Conservation (phyloP, 1,140 invertebrate genomes). For the Drosophila parabipectinata region DNA sequence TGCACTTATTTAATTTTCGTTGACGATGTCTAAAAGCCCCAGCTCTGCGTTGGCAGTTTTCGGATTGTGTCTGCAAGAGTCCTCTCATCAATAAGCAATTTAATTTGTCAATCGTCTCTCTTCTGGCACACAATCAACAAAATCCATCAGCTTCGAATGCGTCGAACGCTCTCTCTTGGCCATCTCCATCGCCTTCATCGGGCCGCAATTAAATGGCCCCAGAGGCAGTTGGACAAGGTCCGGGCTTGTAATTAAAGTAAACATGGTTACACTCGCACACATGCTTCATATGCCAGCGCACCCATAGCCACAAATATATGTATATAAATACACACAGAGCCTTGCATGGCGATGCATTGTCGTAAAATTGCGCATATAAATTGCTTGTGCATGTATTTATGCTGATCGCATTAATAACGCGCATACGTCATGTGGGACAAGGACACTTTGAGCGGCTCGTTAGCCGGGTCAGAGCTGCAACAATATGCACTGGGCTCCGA, state of each 20-base stretch:
- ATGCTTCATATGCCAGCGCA: not conserved
- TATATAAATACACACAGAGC: conserved; percentile 9
- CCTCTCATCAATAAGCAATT: conserved; percentile 79
- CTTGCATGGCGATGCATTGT: conserved; percentile 47
- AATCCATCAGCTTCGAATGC: conserved; percentile 53
- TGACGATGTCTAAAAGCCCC: conserved; percentile 58
- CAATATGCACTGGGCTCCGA: conserved; percentile 6
- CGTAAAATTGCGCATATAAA: conserved; percentile 77
- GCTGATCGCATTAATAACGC: conserved; percentile 70
- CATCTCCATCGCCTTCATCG: conserved; percentile 35
- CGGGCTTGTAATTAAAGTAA: conserved; percentile 74
- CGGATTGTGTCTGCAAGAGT: conserved; percentile 1
- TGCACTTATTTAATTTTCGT: conserved; percentile 75
- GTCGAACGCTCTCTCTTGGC: conserved; percentile 20
- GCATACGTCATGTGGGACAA: conserved; percentile 69
- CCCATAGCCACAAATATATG: too few species aligned
- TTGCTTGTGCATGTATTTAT: conserved; percentile 63
- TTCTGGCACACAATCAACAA: conserved; percentile 68
- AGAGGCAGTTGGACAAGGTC: conserved; percentile 27
- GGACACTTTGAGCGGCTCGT: conserved; percentile 16
- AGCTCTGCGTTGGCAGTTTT: conserved; percentile 55
- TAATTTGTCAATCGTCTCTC: conserved; percentile 76
- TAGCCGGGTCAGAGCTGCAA: not conserved
- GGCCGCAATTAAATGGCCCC: conserved; percentile 57
- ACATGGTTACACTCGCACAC: conserved; percentile 41